Evolutionary conservation across 1,140 invertebrate species (phyloP), one percentile per base, ranked within the genome.

Genomic region (Drosophila watanabei): DNA sequence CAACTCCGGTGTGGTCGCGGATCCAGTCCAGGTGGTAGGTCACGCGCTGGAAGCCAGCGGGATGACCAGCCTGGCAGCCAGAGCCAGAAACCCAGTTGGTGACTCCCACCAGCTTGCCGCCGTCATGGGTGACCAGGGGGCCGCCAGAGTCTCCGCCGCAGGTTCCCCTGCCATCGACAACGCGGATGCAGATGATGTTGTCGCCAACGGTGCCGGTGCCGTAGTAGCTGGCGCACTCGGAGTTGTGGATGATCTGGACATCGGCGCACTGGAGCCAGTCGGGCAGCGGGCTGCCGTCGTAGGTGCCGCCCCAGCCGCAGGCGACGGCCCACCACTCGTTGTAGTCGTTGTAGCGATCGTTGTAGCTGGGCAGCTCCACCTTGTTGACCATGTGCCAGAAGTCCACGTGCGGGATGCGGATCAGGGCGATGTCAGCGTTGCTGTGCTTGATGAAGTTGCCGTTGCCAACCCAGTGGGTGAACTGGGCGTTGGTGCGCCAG

Each of bases 121-220:
- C 65, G 59, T 94, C 94, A 5, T 79, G 65, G 37, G 94, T 93
- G 1, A 93, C 89, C 48, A 95, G 78, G 5, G 94, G 93, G 37
- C 94, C 94, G 58, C 94, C 94, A 62, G 94, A 94, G 90, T 95
- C 94, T 62, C 94, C 94, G 10, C 79, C 70, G 65, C 85, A 88
- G 1, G 82, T 85, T 5, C 75, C 78, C 54, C 32, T 75, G 37
- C 76, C 82, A n/a, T 61, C 32, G 4, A 39, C 33, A 0, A 69
- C 65, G 32, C 71, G 49, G 30, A 75, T 66, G 54, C 84, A 88
- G 51, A 88, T 73, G 48, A 63, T 79, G 39, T 62, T 61, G 68
- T 76, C 73, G 9, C 59, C 41, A 2, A 76, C 59, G 20, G 30
- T 46, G 49, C 49, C 49, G 18, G 46, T 60, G 37, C 69, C 72